Evolutionary conservation across 2,113 vertebrate species (phyloP).

Genomic region (Dasyprocta punctata): DNA sequence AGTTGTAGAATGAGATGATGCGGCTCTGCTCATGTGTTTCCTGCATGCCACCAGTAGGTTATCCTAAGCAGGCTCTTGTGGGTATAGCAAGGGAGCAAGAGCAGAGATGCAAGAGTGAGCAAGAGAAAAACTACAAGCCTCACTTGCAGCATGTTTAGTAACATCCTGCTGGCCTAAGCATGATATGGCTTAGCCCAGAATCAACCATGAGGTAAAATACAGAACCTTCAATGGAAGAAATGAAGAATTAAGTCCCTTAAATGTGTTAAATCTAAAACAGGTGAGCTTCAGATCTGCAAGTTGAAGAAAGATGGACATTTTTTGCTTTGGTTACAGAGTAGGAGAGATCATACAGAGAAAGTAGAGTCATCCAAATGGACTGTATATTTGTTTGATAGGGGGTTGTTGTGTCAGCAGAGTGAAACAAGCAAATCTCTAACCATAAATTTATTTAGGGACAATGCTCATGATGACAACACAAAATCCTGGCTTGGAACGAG

Average conservation of each 20-base stretch:
- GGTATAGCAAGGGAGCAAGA: background rate
- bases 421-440: background rate
- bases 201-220: background rate
- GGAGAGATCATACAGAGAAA: background rate
- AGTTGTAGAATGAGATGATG: background rate
- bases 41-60: background rate
- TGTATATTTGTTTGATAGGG: background rate
- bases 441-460: background rate
- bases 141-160: background rate
- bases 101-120: background rate
- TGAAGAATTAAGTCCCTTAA: background rate
- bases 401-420: background rate
- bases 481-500: constrained; percentile 4
- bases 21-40: background rate
- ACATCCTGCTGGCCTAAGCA: background rate
- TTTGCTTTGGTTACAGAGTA: background rate
- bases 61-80: background rate
- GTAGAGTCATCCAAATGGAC: background rate
- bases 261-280: background rate
- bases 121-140: constrained; percentile 24
- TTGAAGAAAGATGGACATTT: constrained; percentile 34
- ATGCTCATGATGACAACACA: background rate
- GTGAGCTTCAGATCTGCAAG: background rate
- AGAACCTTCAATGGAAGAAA: background rate
- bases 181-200: background rate